These are phyloP conservation scores for Apoderus coryli DNA, from an alignment of 2,888 invertebrate species.

Conservation along the genomic window DNA sequence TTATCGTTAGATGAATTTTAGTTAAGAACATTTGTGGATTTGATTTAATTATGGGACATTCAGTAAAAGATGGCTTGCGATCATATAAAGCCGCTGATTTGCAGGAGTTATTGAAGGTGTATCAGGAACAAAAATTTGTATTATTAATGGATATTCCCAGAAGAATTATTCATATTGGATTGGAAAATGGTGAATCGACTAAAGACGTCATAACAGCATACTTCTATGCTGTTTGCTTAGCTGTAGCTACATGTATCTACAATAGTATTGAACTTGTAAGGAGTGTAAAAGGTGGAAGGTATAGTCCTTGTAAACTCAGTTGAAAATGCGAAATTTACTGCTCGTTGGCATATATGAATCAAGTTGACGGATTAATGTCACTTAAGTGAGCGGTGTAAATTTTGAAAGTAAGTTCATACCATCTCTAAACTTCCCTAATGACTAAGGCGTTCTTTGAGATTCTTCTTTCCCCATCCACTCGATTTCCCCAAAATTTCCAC, in stretches of 20 bases:
- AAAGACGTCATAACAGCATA: conserved; percentile 50
- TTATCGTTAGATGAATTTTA: conserved; percentile 27
- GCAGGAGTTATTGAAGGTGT: conserved; percentile 32
- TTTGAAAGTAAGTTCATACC: too few relatives aligned
- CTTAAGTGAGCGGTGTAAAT: too few relatives aligned
- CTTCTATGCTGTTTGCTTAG: conserved; percentile 49
- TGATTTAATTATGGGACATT: conserved; percentile 43
- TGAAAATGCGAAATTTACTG: too few relatives aligned
- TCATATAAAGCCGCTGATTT: conserved; percentile 26
- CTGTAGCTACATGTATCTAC: conserved; percentile 29
- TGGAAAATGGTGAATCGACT: conserved; percentile 37
- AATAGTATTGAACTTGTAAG: conserved; percentile 27
- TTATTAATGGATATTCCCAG: conserved; percentile 36
- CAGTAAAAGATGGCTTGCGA: conserved; percentile 30
- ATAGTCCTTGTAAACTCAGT: too few relatives aligned
- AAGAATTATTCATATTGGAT: conserved; percentile 39
- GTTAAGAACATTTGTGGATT: conserved; percentile 46
- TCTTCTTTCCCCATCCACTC: too few relatives aligned
- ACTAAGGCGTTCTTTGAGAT: too few relatives aligned
- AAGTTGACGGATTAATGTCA: too few relatives aligned
- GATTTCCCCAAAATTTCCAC: too few relatives aligned
- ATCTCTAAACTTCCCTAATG: too few relatives aligned
- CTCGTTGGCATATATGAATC: too few relatives aligned
- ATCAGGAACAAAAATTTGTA: conserved; percentile 38
- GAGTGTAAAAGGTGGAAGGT: too few relatives aligned